Percentiles rank a stretch among this genome's conserved stretches.
Evolutionary conservation across 2,113 vertebrate species (phyloP).

Genomic region (Sardina pilchardus): DNA sequence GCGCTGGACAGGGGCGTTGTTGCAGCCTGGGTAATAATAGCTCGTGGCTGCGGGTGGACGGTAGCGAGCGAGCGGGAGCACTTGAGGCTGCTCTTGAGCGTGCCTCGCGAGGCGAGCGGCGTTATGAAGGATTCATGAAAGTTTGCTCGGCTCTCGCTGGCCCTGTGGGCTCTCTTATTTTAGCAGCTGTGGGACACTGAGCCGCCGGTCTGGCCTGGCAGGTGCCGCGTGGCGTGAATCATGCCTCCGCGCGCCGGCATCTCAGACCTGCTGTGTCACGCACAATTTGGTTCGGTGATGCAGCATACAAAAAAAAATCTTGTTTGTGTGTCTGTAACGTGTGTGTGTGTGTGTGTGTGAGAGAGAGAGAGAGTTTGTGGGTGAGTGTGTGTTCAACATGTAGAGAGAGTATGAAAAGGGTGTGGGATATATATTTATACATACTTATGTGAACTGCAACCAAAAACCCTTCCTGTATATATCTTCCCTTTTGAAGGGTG

Average conservation of each 20-base stretch:
- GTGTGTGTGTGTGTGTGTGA: neutral
- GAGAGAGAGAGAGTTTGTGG: neutral
- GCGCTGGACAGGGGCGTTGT: too few relatives aligned
- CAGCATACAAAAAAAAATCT: neutral
- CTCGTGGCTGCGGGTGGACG: neutral
- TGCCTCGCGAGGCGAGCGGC: too few relatives aligned
- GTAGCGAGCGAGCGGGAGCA: neutral
- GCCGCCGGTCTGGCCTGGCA: neutral
- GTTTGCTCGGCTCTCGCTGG: neutral
- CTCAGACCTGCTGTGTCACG: neutral
- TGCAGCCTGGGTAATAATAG: neutral
- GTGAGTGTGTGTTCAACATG: neutral
- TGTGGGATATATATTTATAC: neutral
- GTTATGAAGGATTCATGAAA: neutral
- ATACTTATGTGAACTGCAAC: neutral
- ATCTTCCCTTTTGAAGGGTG: neutral
- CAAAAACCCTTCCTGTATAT: neutral
- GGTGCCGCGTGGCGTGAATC: neutral
- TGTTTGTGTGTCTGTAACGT: neutral
- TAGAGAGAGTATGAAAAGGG: neutral
- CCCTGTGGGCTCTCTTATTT: neutral
- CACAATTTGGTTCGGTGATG: neutral
- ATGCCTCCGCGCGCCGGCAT: neutral
- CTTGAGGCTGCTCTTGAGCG: neutral
- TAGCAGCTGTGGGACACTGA: neutral